Evolutionary conservation across 2,888 invertebrate species (phyloP).

Genomic region (Orchesella flavescens): DNA sequence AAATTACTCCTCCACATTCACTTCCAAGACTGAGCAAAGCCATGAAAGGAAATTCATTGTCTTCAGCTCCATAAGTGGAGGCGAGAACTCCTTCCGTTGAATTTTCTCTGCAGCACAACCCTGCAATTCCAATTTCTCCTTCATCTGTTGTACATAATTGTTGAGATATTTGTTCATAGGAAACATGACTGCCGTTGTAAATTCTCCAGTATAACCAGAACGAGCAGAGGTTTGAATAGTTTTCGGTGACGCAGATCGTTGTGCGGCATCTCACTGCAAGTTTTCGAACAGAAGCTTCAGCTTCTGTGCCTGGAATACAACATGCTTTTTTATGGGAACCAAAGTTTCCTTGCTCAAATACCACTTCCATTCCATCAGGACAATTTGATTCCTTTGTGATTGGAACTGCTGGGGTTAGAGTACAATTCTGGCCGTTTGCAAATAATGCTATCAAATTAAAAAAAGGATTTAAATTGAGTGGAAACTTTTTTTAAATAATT

Average conservation of each 20-base stretch:
- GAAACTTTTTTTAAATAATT: too few species aligned
- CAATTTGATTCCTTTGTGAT: too few species aligned
- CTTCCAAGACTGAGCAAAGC: neutral
- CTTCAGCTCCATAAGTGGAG: neutral
- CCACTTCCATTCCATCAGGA: too few species aligned
- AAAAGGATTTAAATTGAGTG: too few species aligned
- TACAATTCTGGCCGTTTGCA: too few species aligned
- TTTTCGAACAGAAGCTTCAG: too few species aligned
- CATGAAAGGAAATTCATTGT: constrained; percentile 30
- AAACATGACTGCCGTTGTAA: neutral
- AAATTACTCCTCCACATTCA: constrained; percentile 33
- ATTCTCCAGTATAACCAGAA: neutral
- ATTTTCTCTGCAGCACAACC: constrained; percentile 4
- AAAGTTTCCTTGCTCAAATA: too few species aligned
- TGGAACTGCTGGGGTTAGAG: too few species aligned
- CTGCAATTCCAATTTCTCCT: too few species aligned
- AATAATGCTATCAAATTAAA: too few species aligned
- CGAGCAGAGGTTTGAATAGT: neutral
- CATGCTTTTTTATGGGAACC: too few species aligned
- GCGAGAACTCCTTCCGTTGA: neutral
- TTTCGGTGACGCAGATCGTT: neutral
- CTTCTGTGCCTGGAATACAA: too few species aligned
- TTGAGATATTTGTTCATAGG: neutral
- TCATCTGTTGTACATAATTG: neutral
- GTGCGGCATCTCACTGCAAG: neutral